Base-by-base conservation (phyloP, 2,113 vertebrate species). In the Salminus brasiliensis region DNA sequence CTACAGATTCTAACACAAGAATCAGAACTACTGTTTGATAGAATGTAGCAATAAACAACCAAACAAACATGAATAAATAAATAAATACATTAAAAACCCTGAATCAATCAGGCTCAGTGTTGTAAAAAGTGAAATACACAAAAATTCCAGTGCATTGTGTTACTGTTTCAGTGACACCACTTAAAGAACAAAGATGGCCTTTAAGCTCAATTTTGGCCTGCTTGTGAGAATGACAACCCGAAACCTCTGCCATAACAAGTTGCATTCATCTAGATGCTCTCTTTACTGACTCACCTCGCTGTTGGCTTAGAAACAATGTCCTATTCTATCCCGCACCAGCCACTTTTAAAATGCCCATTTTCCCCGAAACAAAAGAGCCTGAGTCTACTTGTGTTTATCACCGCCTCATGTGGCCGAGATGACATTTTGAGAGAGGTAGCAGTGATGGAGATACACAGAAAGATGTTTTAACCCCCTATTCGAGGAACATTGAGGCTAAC, bases 401-500 rank as follows among this genome's bases (percentile, higher is more conserved):
- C 36, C 4, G 23, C 25, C 55, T 57, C 23, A 9, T 27, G 23
- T n/a, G 9, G 23, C 15, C 23, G 0, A 16, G 36, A 29, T 25
- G 72, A 52, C 27, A 74, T 74, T 67, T 73, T 25, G 27, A n/a
- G 43, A 55, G 16, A 23, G 41, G 43, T 23, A 23, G 43, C 15
- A 39, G 34, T 11, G 30, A 39, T 34, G 3, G 34, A 25, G n/a
- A n/a, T 25, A 16, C 12, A 68, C 10, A 27, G 29, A 52, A n/a
- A 2, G 23, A 47, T 60, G 41, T 39, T 47, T 53, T 30, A 16
- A 5, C 0, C 15, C 29, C 47, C 30, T 9, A 52, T 25, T 34
- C n/a, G 47, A 53, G 13, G 47, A 11, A 23, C 32, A 39, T 55
- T 36, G 21, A n/a, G 53, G 57, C 53, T 52, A 18, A 60, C 7